Percentiles rank a stretch among this genome's conserved stretches.
These are phyloP conservation scores for Tetragnatha versicolor DNA, from an alignment of 1,140 invertebrate genomes.

Conservation along the genomic window DNA sequence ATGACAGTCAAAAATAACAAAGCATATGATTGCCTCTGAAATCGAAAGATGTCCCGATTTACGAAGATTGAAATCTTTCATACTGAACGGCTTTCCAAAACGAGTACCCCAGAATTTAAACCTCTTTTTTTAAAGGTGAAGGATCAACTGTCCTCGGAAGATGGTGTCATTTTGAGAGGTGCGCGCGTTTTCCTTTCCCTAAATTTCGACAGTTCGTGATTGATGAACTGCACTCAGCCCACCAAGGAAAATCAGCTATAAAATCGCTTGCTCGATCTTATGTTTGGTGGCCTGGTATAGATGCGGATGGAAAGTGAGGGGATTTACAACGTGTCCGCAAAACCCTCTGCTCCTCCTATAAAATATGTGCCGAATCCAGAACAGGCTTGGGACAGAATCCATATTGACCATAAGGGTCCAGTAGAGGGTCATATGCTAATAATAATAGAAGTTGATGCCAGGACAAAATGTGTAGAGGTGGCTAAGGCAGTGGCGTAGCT, in stretches of 20 bases:
- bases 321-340: not conserved
- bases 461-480: not conserved
- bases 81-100: too few species aligned
- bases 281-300: not conserved
- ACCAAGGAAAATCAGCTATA: not conserved
- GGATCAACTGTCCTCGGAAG: not conserved
- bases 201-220: not conserved
- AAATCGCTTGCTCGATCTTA: not conserved
- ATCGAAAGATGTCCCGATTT: too few species aligned
- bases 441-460: not conserved
- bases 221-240: not conserved
- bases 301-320: not conserved
- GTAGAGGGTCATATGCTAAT: not conserved
- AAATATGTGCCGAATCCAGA: not conserved
- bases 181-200: not conserved
- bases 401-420: not conserved
- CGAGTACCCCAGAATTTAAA: too few species aligned
- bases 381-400: not conserved
- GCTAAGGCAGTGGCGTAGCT: too few species aligned
- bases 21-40: too few species aligned
- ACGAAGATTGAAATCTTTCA: too few species aligned
- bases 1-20: too few species aligned
- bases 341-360: not conserved
- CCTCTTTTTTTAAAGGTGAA: too few species aligned
- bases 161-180: not conserved